Evolutionary conservation across 2,888 invertebrate species (phyloP).

Genomic region (Melieria crassipennis): DNA sequence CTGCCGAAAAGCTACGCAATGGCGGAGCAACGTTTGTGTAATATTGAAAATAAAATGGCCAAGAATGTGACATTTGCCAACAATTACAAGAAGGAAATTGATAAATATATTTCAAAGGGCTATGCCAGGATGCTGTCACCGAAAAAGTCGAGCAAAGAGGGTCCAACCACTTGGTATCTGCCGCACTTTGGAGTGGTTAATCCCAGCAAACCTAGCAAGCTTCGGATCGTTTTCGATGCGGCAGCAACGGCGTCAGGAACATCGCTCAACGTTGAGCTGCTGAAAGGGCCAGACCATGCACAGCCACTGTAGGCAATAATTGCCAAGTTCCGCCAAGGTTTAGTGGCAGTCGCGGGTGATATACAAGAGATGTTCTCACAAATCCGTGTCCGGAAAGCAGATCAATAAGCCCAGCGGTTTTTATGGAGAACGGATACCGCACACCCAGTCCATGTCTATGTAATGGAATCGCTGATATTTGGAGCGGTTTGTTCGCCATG

Average conservation of each 20-base stretch:
- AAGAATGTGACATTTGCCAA: background rate
- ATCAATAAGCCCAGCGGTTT: conserved; percentile 45
- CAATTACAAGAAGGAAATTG: conserved; percentile 11
- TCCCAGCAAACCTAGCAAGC: conserved; percentile 47
- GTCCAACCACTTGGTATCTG: conserved; percentile 5
- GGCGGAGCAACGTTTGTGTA: conserved; percentile 2
- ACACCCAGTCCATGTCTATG: conserved; percentile 15
- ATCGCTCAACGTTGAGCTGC: background rate
- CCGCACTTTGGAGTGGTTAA: conserved; percentile 20
- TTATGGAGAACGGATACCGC: conserved; percentile 27
- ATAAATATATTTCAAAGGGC: conserved; percentile 2
- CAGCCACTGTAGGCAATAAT: conserved; percentile 24
- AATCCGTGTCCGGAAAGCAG: conserved; percentile 40
- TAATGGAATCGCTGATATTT: conserved; percentile 38
- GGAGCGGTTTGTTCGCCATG: conserved; percentile 44
- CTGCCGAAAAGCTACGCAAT: conserved; percentile 9
- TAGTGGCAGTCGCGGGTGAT: conserved; percentile 48
- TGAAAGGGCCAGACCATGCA: conserved; percentile 41
- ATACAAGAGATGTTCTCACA: conserved; percentile 49
- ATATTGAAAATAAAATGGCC: conserved; percentile 5
- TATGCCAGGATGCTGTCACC: conserved; percentile 2
- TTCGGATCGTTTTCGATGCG: conserved; percentile 52
- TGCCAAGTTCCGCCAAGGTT: conserved; percentile 17
- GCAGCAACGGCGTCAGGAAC: conserved; percentile 35
- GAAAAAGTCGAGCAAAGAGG: background rate